phyloP scores from a whole-genome alignment of 2,888 invertebrate genomes.

The Oscheius sp. region DNA sequence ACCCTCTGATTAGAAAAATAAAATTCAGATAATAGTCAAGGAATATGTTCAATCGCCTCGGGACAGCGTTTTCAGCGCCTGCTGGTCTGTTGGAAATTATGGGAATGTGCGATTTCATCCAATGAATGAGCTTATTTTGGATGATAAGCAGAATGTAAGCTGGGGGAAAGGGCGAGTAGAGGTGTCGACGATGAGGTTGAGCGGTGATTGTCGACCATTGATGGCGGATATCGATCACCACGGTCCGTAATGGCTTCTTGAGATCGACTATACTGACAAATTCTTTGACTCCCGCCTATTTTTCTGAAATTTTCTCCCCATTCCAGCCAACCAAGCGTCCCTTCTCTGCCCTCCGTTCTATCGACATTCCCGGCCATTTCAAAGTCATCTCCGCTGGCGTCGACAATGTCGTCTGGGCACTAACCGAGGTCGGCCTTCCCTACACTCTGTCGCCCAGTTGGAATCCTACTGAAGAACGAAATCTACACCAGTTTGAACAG shows the following conservation, averaged over 20 bases:
- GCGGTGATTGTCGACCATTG: no score
- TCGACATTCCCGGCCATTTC: slow-evolving; percentile 46
- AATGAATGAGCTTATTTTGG: slow-evolving; percentile 30
- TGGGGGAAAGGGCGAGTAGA: no score
- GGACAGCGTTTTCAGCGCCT: background rate
- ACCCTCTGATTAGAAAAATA: background rate
- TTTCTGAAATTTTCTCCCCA: background rate
- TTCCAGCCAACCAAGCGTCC: slow-evolving; percentile 11
- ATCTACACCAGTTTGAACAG: slow-evolving; percentile 30
- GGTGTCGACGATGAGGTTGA: no score
- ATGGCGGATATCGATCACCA: no score
- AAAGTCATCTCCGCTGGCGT: slow-evolving; percentile 45
- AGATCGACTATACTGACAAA: no score
- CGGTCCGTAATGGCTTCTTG: no score
- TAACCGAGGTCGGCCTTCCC: slow-evolving; percentile 43
- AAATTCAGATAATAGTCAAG: slow-evolving; percentile 22
- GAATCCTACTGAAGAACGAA: slow-evolving; percentile 37
- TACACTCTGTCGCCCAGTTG: slow-evolving; percentile 38
- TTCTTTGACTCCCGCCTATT: no score
- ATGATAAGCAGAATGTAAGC: slow-evolving; percentile 32
- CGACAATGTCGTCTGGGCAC: slow-evolving; percentile 44
- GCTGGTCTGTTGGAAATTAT: slow-evolving; percentile 13
- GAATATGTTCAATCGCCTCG: background rate
- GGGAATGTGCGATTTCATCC: slow-evolving; percentile 27
- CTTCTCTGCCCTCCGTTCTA: slow-evolving; percentile 17